These are phyloP conservation scores for Chymomyza amoena DNA, from an alignment of 2,888 invertebrate species.

Conservation along the genomic window DNA sequence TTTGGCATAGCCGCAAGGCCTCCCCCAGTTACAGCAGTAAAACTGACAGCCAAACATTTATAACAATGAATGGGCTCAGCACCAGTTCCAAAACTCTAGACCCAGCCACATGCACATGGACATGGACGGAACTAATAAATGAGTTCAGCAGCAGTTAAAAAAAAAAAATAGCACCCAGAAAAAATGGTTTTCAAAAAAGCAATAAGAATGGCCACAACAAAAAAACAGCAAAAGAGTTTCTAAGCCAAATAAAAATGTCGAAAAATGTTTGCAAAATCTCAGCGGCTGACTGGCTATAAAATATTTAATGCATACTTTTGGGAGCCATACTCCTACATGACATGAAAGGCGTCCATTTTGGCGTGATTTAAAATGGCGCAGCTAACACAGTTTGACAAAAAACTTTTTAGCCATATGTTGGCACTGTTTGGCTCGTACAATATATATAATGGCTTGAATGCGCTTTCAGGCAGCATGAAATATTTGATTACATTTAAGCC, in stretches of 20 bases:
- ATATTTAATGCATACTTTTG: conserved; percentile 3
- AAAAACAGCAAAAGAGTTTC: conserved; percentile 21
- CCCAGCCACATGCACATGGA: neutral
- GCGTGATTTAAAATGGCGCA: neutral
- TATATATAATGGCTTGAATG: neutral
- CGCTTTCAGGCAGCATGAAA: no score
- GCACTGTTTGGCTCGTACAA: neutral
- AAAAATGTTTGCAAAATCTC: conserved; percentile 39
- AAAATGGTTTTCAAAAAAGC: conserved; percentile 32
- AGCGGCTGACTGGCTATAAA: conserved; percentile 12
- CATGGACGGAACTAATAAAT: conserved; percentile 64
- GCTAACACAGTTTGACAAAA: neutral
- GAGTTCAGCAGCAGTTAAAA: conserved; percentile 52
- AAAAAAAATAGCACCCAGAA: conserved; percentile 7
- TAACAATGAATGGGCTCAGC: conserved; percentile 45
- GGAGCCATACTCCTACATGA: neutral
- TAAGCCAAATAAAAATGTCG: conserved; percentile 40
- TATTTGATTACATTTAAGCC: no score
- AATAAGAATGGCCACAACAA: conserved; percentile 27
- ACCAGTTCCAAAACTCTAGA: neutral
- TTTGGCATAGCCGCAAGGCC: conserved; percentile 48
- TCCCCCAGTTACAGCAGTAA: conserved; percentile 46
- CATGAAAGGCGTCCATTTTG: neutral
- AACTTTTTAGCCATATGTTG: neutral
- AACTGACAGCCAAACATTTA: conserved; percentile 64